Percentiles rank a stretch among this genome's conserved stretches.
These are phyloP conservation scores for Molossus alvarezi DNA, from an alignment of 2,797 vertebrate genomes.

Conservation along the genomic window DNA sequence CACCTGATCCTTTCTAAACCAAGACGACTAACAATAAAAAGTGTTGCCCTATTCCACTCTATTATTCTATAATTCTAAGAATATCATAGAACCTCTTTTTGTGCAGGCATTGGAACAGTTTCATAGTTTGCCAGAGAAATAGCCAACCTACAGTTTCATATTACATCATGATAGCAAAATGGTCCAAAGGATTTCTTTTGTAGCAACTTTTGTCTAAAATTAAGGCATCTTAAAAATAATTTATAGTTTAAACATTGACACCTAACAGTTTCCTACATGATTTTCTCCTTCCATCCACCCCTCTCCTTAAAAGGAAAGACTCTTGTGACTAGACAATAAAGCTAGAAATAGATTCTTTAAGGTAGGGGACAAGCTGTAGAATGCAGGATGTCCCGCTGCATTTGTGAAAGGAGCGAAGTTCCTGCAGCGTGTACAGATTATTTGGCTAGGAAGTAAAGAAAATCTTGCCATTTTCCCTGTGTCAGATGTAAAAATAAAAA, in stretches of 20 bases:
- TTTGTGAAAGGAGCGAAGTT: constrained; percentile 50
- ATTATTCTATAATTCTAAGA: not conserved
- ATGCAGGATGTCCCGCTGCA: not conserved
- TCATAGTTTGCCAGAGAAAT: not conserved
- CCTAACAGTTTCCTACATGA: not conserved
- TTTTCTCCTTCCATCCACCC: not conserved
- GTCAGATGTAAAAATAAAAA: constrained; percentile 85
- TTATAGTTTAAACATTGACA: not conserved
- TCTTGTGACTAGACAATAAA: not conserved
- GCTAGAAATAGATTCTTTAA: constrained; percentile 62
- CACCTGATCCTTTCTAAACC: constrained; percentile 58
- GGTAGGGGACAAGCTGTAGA: not conserved
- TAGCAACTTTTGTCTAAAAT: not conserved
- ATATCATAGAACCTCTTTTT: not conserved
- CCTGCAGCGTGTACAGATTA: constrained; percentile 55
- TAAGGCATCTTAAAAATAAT: constrained; percentile 32
- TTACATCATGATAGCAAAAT: not conserved
- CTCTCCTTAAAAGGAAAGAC: constrained; percentile 30
- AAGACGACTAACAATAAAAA: constrained; percentile 34
- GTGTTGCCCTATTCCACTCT: not conserved
- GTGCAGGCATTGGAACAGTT: not conserved
- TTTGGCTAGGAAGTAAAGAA: constrained; percentile 75
- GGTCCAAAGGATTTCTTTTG: not conserved
- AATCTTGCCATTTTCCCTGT: constrained; percentile 79
- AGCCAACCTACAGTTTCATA: not conserved